These are phyloP conservation scores for Epinephelus malabaricus DNA, from an alignment of 2,797 vertebrate species.

Conservation along the genomic window DNA sequence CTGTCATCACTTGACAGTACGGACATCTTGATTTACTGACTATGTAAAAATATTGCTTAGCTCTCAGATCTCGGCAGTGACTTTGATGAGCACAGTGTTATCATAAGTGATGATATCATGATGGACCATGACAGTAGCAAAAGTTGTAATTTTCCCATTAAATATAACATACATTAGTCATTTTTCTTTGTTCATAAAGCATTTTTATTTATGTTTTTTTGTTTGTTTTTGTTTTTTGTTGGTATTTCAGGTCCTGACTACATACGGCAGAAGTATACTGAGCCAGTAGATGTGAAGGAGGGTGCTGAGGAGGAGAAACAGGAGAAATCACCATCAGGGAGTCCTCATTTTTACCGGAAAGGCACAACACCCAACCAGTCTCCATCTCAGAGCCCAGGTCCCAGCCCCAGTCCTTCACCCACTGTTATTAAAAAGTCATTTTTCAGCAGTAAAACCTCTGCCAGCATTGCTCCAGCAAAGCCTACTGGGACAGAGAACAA, in stretches of 20 bases:
- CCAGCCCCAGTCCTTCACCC: slow-evolving; percentile 87
- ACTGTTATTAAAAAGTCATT: slow-evolving; percentile 80
- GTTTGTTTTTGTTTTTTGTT: too few relatives aligned
- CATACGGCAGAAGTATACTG: slow-evolving; percentile 93
- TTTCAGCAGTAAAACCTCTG: slow-evolving; percentile 35
- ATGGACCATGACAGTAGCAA: neutral
- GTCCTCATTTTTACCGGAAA: slow-evolving; percentile 98
- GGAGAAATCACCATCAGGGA: slow-evolving; percentile 91
- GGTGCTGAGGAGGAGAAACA: slow-evolving; percentile 91
- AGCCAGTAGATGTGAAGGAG: slow-evolving; percentile 91
- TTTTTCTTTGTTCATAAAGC: neutral
- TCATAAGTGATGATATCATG: neutral
- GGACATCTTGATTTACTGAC: too few relatives aligned
- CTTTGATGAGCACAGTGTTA: neutral
- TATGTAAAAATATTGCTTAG: too few relatives aligned
- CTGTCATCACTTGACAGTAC: too few relatives aligned
- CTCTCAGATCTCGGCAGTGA: neutral
- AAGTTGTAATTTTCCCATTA: neutral
- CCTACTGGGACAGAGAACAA: slow-evolving; percentile 82
- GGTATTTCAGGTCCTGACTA: slow-evolving; percentile 92
- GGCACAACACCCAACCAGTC: slow-evolving; percentile 92
- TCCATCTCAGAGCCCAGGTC: slow-evolving; percentile 87
- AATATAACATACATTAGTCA: neutral
- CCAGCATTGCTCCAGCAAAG: slow-evolving; percentile 70
- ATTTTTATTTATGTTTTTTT: too few relatives aligned